Base-by-base conservation (phyloP, 1,140 invertebrate genomes). In the Pogonus chalceus region DNA sequence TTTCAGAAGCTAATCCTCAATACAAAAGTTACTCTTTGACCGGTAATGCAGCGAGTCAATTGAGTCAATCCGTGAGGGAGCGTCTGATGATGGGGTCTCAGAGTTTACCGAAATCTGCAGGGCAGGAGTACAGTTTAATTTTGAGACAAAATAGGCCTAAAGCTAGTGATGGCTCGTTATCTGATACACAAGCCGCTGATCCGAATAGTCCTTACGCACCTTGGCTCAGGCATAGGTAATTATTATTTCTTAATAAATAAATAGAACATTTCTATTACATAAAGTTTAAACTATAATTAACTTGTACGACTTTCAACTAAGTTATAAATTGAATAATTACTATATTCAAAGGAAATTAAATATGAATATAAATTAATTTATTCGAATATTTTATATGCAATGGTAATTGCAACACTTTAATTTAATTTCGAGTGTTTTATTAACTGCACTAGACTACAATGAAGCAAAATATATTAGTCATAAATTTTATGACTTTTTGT, bases 51-150 rank as follows among this genome's bases (percentile, higher is more conserved):
- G 88, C 88, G 0, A 85, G 83, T 39, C 88, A 92, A 64, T 71
- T 92, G 18, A 90, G 88, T 1, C 88, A 90, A 53, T 88, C 84
- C 14, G 86, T 91, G 0, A 71, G 88, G 1, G 88, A 92, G 65
- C 74, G 89, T 18, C 74, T 92, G 7, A 78, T 85, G 65, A 79
- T 85, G 18, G 87, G 88, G 0, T 88, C 87, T 1, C 87, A 90
- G 63, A 87, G 83, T 60, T 63, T 87, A 52, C 87, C 85, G 0
- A 89, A 89, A 64, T 83, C 83, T 2, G 84, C 82, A 77, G 60
- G 82, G 80, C 74, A 76, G 51, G 69, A 69, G 31, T 69, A 65
- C 52, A 65, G 65, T n/a, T 57, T 69, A 2, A 60, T 70, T 24
- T 66, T 63, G 62, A 67, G 46, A 61, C 76, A 76, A 63, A 77